Base-by-base conservation (phyloP, 2,888 invertebrate species). In the Leptogaster cylindrica region DNA sequence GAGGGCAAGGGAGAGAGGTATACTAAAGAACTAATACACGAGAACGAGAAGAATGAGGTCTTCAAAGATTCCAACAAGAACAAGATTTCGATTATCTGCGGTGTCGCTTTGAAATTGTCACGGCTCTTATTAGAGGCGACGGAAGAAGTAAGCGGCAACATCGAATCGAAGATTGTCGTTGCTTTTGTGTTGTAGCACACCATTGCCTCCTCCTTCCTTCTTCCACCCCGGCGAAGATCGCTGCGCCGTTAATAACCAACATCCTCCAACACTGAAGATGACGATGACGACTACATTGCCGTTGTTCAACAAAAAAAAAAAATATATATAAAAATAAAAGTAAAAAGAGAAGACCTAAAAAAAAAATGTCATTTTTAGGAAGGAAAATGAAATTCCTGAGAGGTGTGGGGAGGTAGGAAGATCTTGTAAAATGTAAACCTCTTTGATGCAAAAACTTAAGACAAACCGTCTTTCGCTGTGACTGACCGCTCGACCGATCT, bases 11-110 rank as follows among this genome's bases (percentile, higher is more conserved):
- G 20, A 46, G 46, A 2, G 28, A n/a, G 3, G 50, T 25, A n/a
- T 14, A 39, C 8, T n/a, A n/a, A n/a, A 28, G 27, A 28, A 23
- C 2, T n/a, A 23, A 8, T 44, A 12, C 23, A 5, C 27, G 14
- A 3, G 27, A 25, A 25, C 50, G 12, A 16, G 18, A 28, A 31
- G 20, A 1, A 33, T 4, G 44, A 44, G 20, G 44, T 8, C 44
- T 10, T 44, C n/a, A 27, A 52, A 52, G 51, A 52, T 25, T 33
- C 52, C 52, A 14, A 16, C 52, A 52, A 33, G 52, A 52, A 52
- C 51, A 52, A 52, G 52, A 52, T 18, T 52, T 18, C 8, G 52
- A 52, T 52, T 52, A 52, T 52, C 27, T 52, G 52, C 52, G 52
- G 31, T 52, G 52, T 20, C 33, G 52, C 52, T 52, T 52, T 52